Evolutionary conservation across 2,888 invertebrate species (phyloP).

Genomic region (Campoplex nolae): DNA sequence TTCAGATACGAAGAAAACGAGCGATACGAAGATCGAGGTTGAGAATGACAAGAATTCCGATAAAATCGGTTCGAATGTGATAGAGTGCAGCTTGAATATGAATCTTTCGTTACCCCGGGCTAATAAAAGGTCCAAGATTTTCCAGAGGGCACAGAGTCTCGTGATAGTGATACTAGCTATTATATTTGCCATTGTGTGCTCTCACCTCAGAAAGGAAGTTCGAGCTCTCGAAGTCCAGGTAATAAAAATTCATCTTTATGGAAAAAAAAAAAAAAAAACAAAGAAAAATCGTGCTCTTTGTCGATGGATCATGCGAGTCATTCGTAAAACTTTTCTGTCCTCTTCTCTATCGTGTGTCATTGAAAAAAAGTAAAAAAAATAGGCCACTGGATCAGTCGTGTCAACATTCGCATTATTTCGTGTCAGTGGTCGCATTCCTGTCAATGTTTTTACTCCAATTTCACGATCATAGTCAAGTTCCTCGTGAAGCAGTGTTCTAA

Average conservation of each 20-base stretch:
- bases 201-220: conserved; percentile 75
- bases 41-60: conserved; percentile 67
- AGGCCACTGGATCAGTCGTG: not conserved
- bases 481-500: conserved; percentile 39
- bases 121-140: conserved; percentile 74
- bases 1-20: conserved; percentile 67
- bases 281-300: not conserved
- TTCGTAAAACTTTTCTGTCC: not conserved
- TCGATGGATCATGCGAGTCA: not conserved
- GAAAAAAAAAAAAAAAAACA: not conserved
- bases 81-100: conserved; percentile 81
- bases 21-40: conserved; percentile 72
- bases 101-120: conserved; percentile 76
- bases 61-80: conserved; percentile 72
- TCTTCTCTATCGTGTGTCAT: not conserved
- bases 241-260: conserved; percentile 26
- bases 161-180: conserved; percentile 72
- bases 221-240: conserved; percentile 77
- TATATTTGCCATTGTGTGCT: conserved; percentile 71
- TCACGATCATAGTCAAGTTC: conserved; percentile 52
- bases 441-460: conserved; percentile 41
- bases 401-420: conserved; percentile 17
- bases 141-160: conserved; percentile 74
- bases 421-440: conserved; percentile 54
- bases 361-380: not conserved